Conservation (phyloP, 2,797 vertebrate genomes). For the Protosalanx chinensis region DNA sequence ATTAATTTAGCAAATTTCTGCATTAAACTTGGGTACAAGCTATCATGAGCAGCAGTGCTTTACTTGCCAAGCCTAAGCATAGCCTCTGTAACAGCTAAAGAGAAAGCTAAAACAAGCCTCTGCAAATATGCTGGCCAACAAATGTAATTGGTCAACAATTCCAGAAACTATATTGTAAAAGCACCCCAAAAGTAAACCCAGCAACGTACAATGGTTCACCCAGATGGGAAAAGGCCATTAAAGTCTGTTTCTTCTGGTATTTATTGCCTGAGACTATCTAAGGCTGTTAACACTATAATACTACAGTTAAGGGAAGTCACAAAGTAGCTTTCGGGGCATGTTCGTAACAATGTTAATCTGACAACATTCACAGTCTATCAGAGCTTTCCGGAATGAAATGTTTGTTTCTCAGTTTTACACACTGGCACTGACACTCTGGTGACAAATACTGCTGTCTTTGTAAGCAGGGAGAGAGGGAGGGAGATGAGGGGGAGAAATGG, state of each 20-base stretch:
- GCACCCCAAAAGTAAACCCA: too few species aligned
- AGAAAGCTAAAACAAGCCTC: too few species aligned
- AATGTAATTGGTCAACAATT: too few species aligned
- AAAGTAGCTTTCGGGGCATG: conserved; percentile 2
- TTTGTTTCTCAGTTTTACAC: conserved; percentile 9
- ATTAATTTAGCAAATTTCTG: conserved; percentile 52
- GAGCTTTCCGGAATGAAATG: conserved; percentile 5
- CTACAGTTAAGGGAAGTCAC: not conserved
- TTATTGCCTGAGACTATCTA: not conserved
- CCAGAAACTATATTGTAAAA: too few species aligned
- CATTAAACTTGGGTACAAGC: conserved; percentile 13
- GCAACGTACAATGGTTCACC: too few species aligned
- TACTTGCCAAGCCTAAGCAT: too few species aligned
- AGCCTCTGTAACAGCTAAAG: too few species aligned
- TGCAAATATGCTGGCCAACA: too few species aligned
- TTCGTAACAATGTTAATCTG: too few species aligned
- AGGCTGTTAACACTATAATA: not conserved
- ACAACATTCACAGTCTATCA: not conserved
- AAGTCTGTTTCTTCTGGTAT: not conserved
- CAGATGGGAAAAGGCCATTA: not conserved
- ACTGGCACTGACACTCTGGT: not conserved
- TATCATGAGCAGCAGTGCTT: too few species aligned
- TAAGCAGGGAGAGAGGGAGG: conserved; percentile 13
- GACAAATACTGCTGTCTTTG: conserved; percentile 37
- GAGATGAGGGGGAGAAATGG: not conserved